Conservation (phyloP, 2,797 vertebrate genomes). For the Pseudochirops corinnae region DNA sequence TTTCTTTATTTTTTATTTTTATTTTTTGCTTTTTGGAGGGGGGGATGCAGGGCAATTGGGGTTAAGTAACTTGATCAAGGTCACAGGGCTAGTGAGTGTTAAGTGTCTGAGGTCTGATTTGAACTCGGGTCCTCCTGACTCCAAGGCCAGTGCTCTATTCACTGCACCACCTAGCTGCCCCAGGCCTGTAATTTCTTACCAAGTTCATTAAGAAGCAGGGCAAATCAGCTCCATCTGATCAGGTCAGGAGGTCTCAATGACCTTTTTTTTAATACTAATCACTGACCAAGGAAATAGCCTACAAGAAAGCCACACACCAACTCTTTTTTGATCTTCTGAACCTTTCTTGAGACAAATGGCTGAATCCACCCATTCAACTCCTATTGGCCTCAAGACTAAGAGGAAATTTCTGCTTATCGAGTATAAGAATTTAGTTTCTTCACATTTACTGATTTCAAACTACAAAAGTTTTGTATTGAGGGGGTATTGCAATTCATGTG, state of each 20-base stretch:
- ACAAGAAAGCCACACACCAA: conserved; percentile 76
- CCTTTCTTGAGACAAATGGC: conserved; percentile 72
- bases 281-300: conserved; percentile 62
- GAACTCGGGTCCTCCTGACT: too few relatives aligned
- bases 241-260: not conserved
- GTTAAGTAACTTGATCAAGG: too few relatives aligned
- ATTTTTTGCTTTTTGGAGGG: too few relatives aligned
- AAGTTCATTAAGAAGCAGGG: not conserved
- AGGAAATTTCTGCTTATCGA: not conserved
- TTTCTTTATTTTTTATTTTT: too few relatives aligned
- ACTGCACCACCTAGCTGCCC: too few relatives aligned
- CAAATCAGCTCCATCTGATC: not conserved
- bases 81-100: too few relatives aligned
- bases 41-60: too few relatives aligned
- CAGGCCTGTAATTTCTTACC: not conserved
- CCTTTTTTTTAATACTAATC: conserved; percentile 32
- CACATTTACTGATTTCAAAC: conserved; percentile 27
- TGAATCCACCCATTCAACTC: conserved; percentile 74
- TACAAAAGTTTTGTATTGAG: not conserved
- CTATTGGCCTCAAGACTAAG: conserved; percentile 41
- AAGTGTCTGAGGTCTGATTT: too few relatives aligned
- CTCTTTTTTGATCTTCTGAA: conserved; percentile 86
- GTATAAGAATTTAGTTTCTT: not conserved
- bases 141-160: too few relatives aligned
- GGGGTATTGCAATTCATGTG: not conserved